These are phyloP conservation scores for Lepas anatifera DNA, from an alignment of 2,888 invertebrate genomes.

Conservation along the genomic window DNA sequence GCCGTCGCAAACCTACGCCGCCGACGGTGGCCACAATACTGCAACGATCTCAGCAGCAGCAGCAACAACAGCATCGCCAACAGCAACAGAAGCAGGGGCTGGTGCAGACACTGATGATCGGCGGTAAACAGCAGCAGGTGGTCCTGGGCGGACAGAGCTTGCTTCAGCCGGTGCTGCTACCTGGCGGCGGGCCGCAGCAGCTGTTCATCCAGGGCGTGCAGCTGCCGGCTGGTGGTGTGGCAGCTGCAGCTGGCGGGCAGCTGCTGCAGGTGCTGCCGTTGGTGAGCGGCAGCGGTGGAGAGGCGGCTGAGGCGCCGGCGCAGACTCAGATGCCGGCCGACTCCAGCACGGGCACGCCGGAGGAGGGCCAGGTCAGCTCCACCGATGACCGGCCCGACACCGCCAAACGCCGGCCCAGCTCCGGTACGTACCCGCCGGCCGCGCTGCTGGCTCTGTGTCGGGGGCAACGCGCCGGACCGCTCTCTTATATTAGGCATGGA, in stretches of 20 bases:
- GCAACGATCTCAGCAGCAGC: not conserved
- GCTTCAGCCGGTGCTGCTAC: constrained; percentile 61
- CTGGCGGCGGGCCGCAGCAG: constrained; percentile 56
- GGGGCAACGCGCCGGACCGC: no score
- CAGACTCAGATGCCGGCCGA: not conserved
- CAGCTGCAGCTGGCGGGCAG: constrained; percentile 38
- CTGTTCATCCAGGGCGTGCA: constrained; percentile 49
- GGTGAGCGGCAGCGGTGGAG: not conserved
- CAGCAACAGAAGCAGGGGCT: constrained; percentile 28
- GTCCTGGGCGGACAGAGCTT: constrained; percentile 40
- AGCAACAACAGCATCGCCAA: constrained; percentile 20
- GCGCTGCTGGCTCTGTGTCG: no score
- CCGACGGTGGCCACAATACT: not conserved
- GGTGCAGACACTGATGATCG: constrained; percentile 34
- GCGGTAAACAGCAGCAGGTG: constrained; percentile 32
- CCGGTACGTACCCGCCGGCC: no score
- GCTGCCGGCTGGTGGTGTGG: constrained; percentile 47
- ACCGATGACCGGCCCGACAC: not conserved
- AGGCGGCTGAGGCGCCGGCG: not conserved
- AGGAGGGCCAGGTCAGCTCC: not conserved
- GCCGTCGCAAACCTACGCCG: not conserved
- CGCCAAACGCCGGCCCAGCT: no score
- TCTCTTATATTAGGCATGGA: no score
- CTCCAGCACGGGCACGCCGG: not conserved
- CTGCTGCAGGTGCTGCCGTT: constrained; percentile 1